Base-by-base conservation (phyloP, 1,140 invertebrate genomes). In the Metopolophium dirhodum region DNA sequence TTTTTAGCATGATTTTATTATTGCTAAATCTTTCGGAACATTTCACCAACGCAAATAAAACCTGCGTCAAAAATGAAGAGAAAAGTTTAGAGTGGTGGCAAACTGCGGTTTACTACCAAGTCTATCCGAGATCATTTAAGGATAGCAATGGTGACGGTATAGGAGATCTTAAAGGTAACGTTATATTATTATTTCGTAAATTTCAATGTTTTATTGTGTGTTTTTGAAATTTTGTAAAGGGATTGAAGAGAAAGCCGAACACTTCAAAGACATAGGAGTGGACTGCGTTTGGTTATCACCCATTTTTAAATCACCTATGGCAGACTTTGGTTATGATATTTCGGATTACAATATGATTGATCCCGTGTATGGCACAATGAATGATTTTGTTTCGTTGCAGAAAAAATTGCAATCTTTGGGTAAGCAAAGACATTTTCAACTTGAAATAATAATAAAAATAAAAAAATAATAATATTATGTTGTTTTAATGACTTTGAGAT, bases 291-390 rank as follows among this genome's bases (percentile, higher is more conserved):
- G 93, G 93, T 90, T 93, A 11, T 93, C 93, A 11, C 93, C 93
- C 3, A 93, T 93, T 83, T 90, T 83, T 9, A 94, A 45, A 89
- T 93, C 61, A 45, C 96, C 97, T 0, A 96, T 97, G 96, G 95
- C 96, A 3, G 97, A 97, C 95, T 96, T 96, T 94, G 97, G 97
- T 14, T 97, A 97, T 94, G 97, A 98, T 94, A 96, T 98, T 93
- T 96, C 96, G 45, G 96, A 98, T 95, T 98, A 97, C 94, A 96
- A 95, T 90, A 95, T 96, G 22, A 90, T 94, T 22, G 91, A 94
- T 86, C 3, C 9, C 35, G n/a, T 93, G 1, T 94, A 82, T 47
- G 94, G 94, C 61, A 94, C 90, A 11, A 89, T 93, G 45, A 49
- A 94, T 4, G 91, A 94, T 23, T 94, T 94, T 26, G 26, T 82